These are phyloP conservation scores for Odontesthes bonariensis DNA, from an alignment of 2,113 vertebrate genomes.

Conservation along the genomic window DNA sequence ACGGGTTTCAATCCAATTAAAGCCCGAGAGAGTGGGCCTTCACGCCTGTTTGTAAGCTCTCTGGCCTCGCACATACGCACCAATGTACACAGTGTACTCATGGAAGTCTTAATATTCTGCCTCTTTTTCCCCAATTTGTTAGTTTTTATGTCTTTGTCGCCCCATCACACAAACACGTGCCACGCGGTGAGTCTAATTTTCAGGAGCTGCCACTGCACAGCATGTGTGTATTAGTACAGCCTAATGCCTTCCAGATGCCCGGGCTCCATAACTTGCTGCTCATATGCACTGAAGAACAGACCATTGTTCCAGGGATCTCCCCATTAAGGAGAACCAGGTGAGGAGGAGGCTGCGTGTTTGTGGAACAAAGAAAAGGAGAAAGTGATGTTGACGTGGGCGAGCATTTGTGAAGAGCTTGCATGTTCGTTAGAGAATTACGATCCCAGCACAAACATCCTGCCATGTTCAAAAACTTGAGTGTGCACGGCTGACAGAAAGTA, in stretches of 20 bases:
- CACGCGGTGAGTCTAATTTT: constrained; percentile 55
- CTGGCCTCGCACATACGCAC: constrained; percentile 8
- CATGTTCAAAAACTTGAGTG: background rate
- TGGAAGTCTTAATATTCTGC: background rate
- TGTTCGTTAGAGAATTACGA: background rate
- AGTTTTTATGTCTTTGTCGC: constrained; percentile 4
- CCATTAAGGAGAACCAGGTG: constrained; percentile 73
- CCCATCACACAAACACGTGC: constrained; percentile 16
- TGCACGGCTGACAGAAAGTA: background rate
- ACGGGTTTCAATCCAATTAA: constrained; percentile 51
- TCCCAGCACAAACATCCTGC: background rate
- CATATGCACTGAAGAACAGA: constrained; percentile 46
- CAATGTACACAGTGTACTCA: background rate
- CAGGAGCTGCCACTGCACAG: constrained; percentile 68
- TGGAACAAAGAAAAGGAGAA: background rate
- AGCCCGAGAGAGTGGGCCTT: constrained; percentile 24
- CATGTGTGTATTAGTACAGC: constrained; percentile 58
- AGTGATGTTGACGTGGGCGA: constrained; percentile 7
- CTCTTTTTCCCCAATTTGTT: background rate
- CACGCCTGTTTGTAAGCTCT: constrained; percentile 16
- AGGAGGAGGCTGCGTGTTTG: constrained; percentile 15
- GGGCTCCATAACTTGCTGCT: constrained; percentile 28
- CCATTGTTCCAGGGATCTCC: constrained; percentile 68
- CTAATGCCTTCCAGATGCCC: constrained; percentile 81
- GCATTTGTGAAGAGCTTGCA: background rate